Percentiles rank a stretch among this genome's conserved stretches.
Conservation (phyloP, 2,888 invertebrate species). For the Lasioglossum leucozonium region DNA sequence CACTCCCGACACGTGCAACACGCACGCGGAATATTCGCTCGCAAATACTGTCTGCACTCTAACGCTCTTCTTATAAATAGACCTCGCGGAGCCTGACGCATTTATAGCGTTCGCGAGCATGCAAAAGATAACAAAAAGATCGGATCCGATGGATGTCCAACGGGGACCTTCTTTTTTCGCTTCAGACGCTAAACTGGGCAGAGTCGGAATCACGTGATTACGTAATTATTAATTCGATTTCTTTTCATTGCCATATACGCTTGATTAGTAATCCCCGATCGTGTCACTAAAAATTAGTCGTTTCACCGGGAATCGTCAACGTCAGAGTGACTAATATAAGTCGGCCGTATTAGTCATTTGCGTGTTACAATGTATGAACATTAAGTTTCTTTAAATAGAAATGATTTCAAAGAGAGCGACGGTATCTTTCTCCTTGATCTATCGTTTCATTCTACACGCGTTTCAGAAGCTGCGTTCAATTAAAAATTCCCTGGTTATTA, state of each 20-base stretch:
- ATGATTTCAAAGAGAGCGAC: too few relatives aligned
- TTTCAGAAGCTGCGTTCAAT: too few relatives aligned
- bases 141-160: neutral
- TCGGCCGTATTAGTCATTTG: too few relatives aligned
- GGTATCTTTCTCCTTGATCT: too few relatives aligned
- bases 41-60: neutral
- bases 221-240: neutral
- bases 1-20: slow-evolving; percentile 7
- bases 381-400: too few relatives aligned
- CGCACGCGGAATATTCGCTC: neutral
- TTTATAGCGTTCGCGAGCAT: neutral
- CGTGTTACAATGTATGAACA: too few relatives aligned
- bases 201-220: neutral
- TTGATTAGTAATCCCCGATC: too few relatives aligned
- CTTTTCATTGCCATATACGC: neutral
- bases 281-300: too few relatives aligned
- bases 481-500: too few relatives aligned
- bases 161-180: neutral
- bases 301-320: too few relatives aligned
- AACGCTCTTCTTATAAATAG: slow-evolving; percentile 12
- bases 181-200: neutral
- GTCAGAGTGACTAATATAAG: too few relatives aligned
- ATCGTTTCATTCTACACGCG: too few relatives aligned
- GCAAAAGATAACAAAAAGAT: neutral
- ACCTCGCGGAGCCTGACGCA: neutral